These are phyloP conservation scores for Poecilus cupreus DNA, from an alignment of 2,888 invertebrate species.

Conservation along the genomic window DNA sequence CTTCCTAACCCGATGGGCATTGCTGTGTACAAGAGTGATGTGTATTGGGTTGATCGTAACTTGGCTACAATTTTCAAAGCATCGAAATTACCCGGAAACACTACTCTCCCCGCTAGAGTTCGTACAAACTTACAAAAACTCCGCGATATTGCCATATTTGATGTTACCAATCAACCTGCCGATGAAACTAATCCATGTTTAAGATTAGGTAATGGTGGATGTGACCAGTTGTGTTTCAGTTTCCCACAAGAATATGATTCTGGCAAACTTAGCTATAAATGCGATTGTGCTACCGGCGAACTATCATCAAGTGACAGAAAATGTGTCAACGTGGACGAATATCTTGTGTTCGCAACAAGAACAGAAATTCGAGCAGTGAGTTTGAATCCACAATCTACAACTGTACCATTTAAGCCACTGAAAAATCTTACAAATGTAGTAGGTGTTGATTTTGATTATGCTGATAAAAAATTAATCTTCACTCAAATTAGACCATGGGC, in stretches of 20 bases:
- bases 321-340: conserved; percentile 91
- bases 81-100: conserved; percentile 85
- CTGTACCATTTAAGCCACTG: conserved; percentile 89
- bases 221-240: conserved; percentile 97
- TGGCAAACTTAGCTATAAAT: conserved; percentile 78
- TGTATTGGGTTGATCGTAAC: conserved; percentile 97
- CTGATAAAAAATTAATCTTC: conserved; percentile 90
- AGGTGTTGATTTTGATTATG: conserved; percentile 96
- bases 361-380: conserved; percentile 95
- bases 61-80: conserved; percentile 88
- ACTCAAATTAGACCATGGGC: conserved; percentile 96
- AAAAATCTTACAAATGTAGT: conserved; percentile 93
- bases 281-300: conserved; percentile 95
- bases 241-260: conserved; percentile 81
- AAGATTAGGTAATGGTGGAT: conserved; percentile 85
- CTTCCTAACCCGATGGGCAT: conserved; percentile 96
- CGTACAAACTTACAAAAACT: conserved; percentile 90
- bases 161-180: conserved; percentile 89
- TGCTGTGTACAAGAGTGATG: conserved; percentile 86
- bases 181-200: conserved; percentile 89
- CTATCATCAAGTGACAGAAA: conserved; percentile 79
- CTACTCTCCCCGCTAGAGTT: conserved; percentile 81
- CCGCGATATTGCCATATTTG: conserved; percentile 93
- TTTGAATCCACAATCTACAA: conserved; percentile 87
- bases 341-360: conserved; percentile 93